Evolutionary conservation across 2,113 vertebrate genomes (phyloP), one percentile per base, ranked within the genome.

Genomic region (Morone chrysops): DNA sequence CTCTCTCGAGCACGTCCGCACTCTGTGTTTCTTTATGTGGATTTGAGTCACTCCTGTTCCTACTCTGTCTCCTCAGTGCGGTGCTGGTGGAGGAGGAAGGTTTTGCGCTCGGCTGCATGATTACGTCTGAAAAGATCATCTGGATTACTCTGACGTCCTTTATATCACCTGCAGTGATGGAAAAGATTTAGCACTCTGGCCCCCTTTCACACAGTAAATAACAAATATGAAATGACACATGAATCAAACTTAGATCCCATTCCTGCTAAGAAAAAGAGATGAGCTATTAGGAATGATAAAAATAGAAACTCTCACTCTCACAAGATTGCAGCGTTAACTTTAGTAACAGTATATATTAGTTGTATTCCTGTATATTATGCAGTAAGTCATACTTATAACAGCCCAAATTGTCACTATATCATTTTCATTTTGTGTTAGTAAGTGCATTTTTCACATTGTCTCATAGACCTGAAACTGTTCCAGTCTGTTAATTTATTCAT

Each of bases 1-100:
- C 65, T 41, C 82, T 78, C 22, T 80, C 11, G 0, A 76, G 85
- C 90, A 91, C 73, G 72, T 78, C 85, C 54, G 56, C 82, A 47
- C 81, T 72, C 67, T 82, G 43, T 75, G 70, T 69, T 16, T 60
- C 25, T 45, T 51, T 13, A 8, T 4, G 36, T 43, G 61, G 48
- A 59, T 75, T 1, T 51, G 13, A 41, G 7, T 80, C 68, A 65
- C 65, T 75, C 48, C 70, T 62, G 47, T 74, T 38, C 71, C 71
- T 25, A 60, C 70, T 70, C 22, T 2, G 45, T 54, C 54, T 59
- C 51, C 63, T 10, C 11, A 61, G 68, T 40, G 79, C 25, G 75
- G 25, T 54, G 70, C 51, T 8, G 77, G 45, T 70, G 4, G 80
- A 68, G 74, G 75, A 80, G 70, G 57, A 48, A 43, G 12, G 20